Base-by-base conservation (phyloP, 1,140 invertebrate species). In the Ips nitidus region DNA sequence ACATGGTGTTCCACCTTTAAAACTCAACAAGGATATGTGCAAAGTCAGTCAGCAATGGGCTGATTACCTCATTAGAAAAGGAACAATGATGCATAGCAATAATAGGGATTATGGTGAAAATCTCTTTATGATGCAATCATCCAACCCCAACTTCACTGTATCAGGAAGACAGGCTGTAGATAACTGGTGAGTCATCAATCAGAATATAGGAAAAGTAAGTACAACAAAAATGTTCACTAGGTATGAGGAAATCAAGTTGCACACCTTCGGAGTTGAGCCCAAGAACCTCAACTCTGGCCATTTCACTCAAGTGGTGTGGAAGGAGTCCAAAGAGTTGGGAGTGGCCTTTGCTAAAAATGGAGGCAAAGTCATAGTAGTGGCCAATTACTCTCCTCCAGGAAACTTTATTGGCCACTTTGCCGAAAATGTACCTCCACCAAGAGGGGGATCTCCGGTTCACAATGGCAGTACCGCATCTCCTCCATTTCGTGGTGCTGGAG, bases 131-230 rank as follows among this genome's bases (percentile, higher is more conserved):
- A 73, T 78, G 59, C 60, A 73, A 37, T 75, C 75, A 2, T 89
- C 88, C 1, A 86, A 90, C 79, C 86, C 88, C 2, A 88, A 88
- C 65, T 87, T 88, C 3, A 78, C 69, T 5, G 57, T 82, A 7
- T 80, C 83, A 45, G 91, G 90, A 1, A 83, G 84, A 40, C 87
- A 90, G 70, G 86, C 90, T 0, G 91, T 93, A 1, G 87, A 92
- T 22, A 88, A 87, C 79, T 94, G 91, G 91, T 70, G 59, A 70
- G 60, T 1, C 5, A 6, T 50, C 45, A 59, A 22, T 22, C 22
- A 22, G 0, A 41, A 41, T 41, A 41, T 8, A 40, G 37, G 41
- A 40, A 59, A 59, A 59, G 1, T 59, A 40, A 5, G 5, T 40
- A 55, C 4, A 55, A 55, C 37, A 37, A 5, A 36, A 55, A 4